phyloP scores from a whole-genome alignment of 2,888 invertebrate genomes.

The Latheticus oryzae region DNA sequence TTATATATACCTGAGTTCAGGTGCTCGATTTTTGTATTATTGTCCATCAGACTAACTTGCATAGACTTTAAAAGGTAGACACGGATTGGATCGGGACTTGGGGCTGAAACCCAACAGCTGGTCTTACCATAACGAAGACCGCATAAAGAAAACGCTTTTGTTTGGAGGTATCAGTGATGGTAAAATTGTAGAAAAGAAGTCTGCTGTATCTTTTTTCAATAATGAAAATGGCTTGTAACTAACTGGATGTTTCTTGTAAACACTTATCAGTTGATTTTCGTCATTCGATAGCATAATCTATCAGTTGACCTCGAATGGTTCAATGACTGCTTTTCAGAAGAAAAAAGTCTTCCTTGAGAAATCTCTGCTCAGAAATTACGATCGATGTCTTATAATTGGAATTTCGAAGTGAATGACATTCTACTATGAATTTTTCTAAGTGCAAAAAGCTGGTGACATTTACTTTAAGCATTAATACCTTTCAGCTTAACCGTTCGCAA shows the following conservation, averaged over 20 bases:
- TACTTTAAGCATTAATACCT: no score
- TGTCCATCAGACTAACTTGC: conserved; percentile 17
- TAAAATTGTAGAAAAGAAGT: no score
- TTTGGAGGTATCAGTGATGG: neutral
- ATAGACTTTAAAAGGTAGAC: conserved; percentile 26
- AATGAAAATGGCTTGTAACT: no score
- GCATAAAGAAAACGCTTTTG: conserved; percentile 31
- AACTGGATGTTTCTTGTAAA: no score
- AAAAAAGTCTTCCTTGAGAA: conserved; percentile 28
- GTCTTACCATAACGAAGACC: conserved; percentile 26
- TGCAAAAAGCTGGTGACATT: no score
- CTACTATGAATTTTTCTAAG: no score
- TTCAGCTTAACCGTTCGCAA: no score
- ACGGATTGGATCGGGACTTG: conserved; percentile 24
- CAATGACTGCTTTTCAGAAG: conserved; percentile 34
- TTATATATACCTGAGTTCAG: conserved; percentile 34
- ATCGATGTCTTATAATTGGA: no score
- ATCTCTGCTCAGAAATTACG: conserved; percentile 6
- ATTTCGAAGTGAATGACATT: no score
- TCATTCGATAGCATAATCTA: conserved; percentile 5
- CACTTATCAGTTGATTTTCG: no score
- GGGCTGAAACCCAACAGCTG: conserved; percentile 35
- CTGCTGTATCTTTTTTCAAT: no score
- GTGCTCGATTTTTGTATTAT: conserved; percentile 26
- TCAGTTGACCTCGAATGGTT: conserved; percentile 31